Evolutionary conservation across 1,140 invertebrate species (phyloP), one percentile per base, ranked within the genome.

Genomic region (Globodera ellingtonae): DNA sequence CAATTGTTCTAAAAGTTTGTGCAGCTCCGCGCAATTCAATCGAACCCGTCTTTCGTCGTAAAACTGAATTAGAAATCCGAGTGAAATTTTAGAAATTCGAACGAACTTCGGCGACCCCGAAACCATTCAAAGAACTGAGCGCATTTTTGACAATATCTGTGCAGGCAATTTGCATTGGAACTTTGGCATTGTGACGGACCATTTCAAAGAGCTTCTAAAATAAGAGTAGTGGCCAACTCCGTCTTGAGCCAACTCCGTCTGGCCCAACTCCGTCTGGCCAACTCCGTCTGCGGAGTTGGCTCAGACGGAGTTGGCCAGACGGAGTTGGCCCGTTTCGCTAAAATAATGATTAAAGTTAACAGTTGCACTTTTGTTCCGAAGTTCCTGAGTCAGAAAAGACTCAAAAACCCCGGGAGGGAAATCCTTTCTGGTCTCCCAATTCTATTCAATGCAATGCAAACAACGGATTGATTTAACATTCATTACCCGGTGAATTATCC

Each of bases 121-220:
- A 62, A 18, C 21, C 65, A 44, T 62, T 77, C 50, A 77, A 8
- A 35, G 48, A 77, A 46, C 67, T 62, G 8, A 77, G 47, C 21
- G 9, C 75, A 67, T 77, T 77, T 69, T 77, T 77, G 69, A 67
- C 24, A 13, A 77, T 44, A 47, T 77, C 75, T 13, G 24, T 69
- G 8, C 59, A 69, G 47, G 21, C 75, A 62, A 77, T 67, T 77
- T 77, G 75, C 69, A 77, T 67, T 4, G 75, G 62, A 21, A 77
- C 44, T 75, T 52, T 75, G 50, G 15, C 65, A 8, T 35, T 75
- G 8, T 56, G 35, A 6, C 35, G 44, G 4, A 62, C 46, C 7
- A n/a, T 56, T 75, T 59, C 18, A 18, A 75, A n/a, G 8, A 59
- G 56, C 46, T 62, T 62, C 56, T 62, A 62, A 62, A 62, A 13